These are phyloP conservation scores for Enhydra lutris DNA, from an alignment of 2,113 vertebrate genomes.

Conservation along the genomic window DNA sequence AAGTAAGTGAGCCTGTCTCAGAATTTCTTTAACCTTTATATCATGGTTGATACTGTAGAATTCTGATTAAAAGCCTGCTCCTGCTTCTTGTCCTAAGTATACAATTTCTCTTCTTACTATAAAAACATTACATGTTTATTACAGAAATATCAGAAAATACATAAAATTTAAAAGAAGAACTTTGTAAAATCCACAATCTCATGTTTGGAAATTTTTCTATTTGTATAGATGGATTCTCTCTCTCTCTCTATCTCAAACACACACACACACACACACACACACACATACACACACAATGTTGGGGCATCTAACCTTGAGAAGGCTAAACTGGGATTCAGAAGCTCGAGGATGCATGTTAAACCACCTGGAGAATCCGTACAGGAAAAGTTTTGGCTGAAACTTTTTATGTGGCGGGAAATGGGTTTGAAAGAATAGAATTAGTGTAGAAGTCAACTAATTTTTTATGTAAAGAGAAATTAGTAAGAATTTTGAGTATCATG, in stretches of 20 bases:
- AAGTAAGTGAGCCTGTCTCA: not conserved
- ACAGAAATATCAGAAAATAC: not conserved
- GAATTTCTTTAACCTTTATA: not conserved
- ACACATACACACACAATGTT: not conserved
- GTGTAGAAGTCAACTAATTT: not conserved
- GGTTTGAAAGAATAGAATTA: not conserved
- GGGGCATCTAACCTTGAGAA: not conserved
- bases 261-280: not conserved
- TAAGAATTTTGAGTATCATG: not conserved
- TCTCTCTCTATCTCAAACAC: not conserved
- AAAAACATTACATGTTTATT: not conserved
- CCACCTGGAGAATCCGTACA: not conserved
- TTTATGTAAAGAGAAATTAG: not conserved
- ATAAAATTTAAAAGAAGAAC: not conserved
- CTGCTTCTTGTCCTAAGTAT: not conserved
- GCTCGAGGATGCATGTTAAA: not conserved
- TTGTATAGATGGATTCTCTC: not conserved
- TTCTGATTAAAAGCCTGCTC: not conserved
- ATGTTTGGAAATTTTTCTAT: not conserved
- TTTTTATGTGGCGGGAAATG: not conserved
- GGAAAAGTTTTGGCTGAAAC: not conserved
- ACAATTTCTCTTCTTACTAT: not conserved
- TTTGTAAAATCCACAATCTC: not conserved
- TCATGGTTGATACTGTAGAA: not conserved
- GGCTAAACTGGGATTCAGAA: conserved; percentile 2